Evolutionary conservation across 2,113 vertebrate genomes (phyloP), one percentile per base, ranked within the genome.

Genomic region (Mystacornis crossleyi): DNA sequence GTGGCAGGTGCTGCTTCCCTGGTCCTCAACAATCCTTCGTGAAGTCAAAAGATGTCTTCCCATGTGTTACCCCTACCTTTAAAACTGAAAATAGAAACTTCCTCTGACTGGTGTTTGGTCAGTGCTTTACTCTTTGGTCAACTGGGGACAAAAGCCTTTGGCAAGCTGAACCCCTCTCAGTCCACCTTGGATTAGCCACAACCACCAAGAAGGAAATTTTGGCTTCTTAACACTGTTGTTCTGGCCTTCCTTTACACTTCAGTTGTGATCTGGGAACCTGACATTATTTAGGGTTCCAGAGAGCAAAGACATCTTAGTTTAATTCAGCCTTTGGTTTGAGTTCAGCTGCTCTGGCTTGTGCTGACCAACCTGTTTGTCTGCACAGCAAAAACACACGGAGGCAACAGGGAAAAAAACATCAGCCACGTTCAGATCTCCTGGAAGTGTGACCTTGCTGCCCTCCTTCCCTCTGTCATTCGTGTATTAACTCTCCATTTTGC

Each of bases 361-460:
- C 33, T 77, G 78, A 28, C 34, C 53, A 51, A 67, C 3, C 2
- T 14, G 9, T 45, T 72, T 45, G 29, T 5, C 4, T 53, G 42
- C 50, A 11, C 2, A 6, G 14, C 9, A 11, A 53, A 64, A 62
- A 62, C 23, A 40, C 1, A 0, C 5, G 5, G 2, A 65, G 7
- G 2, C 29, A 75, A 28, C 4, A 9, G 29, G 31, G 72, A 82
- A 7, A 64, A 45, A 58, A 71, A n/a, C 10, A 12, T 12, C 28
- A 62, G 25, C 28, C 9, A 45, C 36, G 36, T 20, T 7, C 25
- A 64, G 9, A 60, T 26, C 54, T 50, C 34, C 64, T 77, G 36
- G 40, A 58, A 67, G 62, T 0, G 0, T 12, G 6, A 71, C 10
- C 61, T 47, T 42, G 17, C 25, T 74, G 61, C 42, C 45, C n/a